A percentile compares a stretch with the other conserved stretches of the same genome.
These are phyloP conservation scores for Syngnathus typhle DNA, from an alignment of 2,113 vertebrate genomes.

Conservation along the genomic window DNA sequence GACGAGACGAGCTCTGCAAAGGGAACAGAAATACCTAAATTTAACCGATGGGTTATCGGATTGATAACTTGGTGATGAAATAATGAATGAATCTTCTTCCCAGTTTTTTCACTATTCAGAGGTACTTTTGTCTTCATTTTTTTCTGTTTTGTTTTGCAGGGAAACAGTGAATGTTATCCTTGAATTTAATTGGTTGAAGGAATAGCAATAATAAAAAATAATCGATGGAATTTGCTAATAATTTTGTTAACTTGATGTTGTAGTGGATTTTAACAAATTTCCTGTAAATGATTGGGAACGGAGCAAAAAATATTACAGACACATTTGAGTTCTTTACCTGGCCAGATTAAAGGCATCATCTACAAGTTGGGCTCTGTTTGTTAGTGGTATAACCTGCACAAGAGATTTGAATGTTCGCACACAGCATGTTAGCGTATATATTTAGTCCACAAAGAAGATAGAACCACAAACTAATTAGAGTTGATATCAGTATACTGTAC, in stretches of 20 bases:
- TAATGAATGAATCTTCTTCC: background rate
- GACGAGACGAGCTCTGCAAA: constrained; percentile 68
- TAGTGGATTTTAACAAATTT: background rate
- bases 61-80: background rate
- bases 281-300: background rate
- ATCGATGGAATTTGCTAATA: too few relatives aligned
- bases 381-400: constrained; percentile 73
- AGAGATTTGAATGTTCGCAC: background rate
- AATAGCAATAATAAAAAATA: background rate
- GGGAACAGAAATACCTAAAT: background rate
- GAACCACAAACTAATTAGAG: background rate
- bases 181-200: background rate
- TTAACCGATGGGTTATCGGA: background rate
- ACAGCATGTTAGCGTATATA: background rate
- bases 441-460: background rate
- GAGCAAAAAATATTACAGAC: background rate
- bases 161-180: background rate
- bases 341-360: constrained; percentile 86
- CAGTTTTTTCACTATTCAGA: background rate
- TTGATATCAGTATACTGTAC: constrained; percentile 52
- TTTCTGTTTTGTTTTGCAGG: background rate
- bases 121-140: background rate
- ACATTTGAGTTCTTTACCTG: constrained; percentile 64
- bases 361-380: constrained; percentile 86
- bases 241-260: background rate